Evolutionary conservation across 2,797 vertebrate species (phyloP).

Genomic region (Coilia nasus): DNA sequence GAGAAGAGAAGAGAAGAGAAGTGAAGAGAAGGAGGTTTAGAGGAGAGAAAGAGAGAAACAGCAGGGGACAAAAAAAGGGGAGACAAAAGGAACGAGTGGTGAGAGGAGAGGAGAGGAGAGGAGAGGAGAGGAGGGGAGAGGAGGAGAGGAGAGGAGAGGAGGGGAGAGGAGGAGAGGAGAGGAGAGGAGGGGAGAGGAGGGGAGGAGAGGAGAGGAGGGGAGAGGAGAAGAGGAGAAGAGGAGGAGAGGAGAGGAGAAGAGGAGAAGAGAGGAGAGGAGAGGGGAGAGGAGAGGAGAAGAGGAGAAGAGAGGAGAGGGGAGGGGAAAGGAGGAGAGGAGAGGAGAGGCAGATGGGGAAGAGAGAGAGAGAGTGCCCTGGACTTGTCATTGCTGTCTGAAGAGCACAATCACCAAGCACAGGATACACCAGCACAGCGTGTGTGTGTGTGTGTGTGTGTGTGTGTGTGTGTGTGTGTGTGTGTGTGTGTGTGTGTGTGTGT

Average conservation of each 20-base stretch:
- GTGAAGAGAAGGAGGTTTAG: no score
- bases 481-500: no score
- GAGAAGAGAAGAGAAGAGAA: neutral
- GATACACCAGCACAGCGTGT: neutral
- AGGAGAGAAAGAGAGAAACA: no score
- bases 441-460: neutral
- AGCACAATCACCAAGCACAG: neutral
- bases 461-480: conserved; percentile 26
- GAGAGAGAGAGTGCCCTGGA: no score
- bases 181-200: neutral
- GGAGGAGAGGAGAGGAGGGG: neutral
- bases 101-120: neutral
- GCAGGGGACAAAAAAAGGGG: no score
- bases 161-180: neutral
- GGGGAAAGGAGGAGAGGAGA: conserved; percentile 36
- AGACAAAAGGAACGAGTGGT: no score
- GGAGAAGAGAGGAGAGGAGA: neutral
- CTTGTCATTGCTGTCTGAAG: neutral
- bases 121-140: no score
- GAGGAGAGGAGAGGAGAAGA: no score
- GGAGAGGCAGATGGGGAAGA: conserved; percentile 10
- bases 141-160: no score
- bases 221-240: no score
- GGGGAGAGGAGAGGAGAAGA: neutral
- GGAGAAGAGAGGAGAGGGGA: neutral